Percentiles rank a stretch among this genome's conserved stretches.
phyloP scores from a whole-genome alignment of 2,797 vertebrate genomes.

The Neosilurus mollespiculum region DNA sequence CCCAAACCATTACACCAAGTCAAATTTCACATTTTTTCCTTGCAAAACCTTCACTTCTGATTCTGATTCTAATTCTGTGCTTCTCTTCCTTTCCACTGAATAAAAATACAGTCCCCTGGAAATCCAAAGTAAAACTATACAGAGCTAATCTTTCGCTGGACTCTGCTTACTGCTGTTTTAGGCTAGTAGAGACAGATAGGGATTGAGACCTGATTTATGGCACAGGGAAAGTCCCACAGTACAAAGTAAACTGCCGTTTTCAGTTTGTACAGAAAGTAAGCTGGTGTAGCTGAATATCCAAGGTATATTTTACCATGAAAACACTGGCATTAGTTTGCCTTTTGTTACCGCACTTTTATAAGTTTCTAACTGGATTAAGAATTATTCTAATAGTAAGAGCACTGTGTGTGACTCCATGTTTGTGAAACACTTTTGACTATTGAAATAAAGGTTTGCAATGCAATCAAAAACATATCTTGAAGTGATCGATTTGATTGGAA shows the following conservation, averaged over 20 bases:
- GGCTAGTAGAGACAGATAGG: slow-evolving; percentile 50
- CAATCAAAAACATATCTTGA: neutral
- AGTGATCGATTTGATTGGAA: neutral
- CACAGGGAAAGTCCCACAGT: slow-evolving; percentile 30
- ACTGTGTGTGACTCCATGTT: neutral
- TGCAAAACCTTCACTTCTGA: too few species aligned
- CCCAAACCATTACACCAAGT: too few species aligned
- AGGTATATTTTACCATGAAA: neutral
- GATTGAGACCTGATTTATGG: slow-evolving; percentile 45
- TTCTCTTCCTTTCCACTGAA: slow-evolving; percentile 33
- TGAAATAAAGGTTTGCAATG: slow-evolving; percentile 31
- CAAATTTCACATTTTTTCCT: too few species aligned
- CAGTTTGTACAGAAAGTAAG: slow-evolving; percentile 7
- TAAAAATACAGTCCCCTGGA: slow-evolving; percentile 52
- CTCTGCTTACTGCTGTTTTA: slow-evolving; percentile 45
- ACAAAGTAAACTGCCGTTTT: slow-evolving; percentile 44
- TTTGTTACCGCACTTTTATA: neutral
- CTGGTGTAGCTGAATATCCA: neutral
- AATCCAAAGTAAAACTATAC: slow-evolving; percentile 57
- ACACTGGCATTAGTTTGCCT: neutral
- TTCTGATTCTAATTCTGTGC: neutral
- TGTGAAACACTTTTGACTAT: neutral
- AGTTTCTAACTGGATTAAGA: neutral
- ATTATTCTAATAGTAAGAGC: neutral
- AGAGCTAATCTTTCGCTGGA: slow-evolving; percentile 52